phyloP scores from a whole-genome alignment of 2,113 vertebrate species.

The Anser brachyrhynchus region DNA sequence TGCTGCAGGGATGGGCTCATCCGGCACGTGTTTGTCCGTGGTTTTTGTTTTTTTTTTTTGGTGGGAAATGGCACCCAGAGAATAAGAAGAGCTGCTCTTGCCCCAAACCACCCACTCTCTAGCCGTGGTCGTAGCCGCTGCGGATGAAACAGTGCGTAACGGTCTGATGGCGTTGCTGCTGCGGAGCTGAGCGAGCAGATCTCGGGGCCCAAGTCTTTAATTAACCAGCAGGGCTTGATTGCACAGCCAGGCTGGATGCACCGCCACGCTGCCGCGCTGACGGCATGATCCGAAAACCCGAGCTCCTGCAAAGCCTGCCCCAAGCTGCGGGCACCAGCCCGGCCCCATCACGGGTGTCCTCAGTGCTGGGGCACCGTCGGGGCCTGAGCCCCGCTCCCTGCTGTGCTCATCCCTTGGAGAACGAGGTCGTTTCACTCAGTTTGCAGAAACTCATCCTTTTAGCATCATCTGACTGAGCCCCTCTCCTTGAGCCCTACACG shows the following conservation, averaged over 20 bases:
- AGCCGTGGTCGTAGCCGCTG: neutral
- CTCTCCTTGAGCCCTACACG: neutral
- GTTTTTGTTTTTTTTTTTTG: neutral
- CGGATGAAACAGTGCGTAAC: neutral
- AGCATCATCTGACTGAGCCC: rapidly evolving
- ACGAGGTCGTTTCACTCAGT: neutral
- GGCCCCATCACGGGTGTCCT: neutral
- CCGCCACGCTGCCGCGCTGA: neutral
- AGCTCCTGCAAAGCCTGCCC: neutral
- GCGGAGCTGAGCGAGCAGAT: neutral
- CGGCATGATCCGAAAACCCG: neutral
- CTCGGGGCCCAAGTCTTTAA: neutral
- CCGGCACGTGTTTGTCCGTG: neutral
- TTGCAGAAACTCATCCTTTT: neutral
- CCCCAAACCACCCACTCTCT: neutral
- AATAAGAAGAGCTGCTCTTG: neutral
- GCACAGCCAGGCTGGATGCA: neutral
- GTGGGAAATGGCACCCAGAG: neutral
- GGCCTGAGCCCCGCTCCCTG: rapidly evolving
- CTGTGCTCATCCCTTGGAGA: neutral
- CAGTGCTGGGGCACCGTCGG: neutral
- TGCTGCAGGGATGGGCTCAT: neutral
- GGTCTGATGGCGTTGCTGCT: neutral
- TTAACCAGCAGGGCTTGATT: conserved; percentile 8
- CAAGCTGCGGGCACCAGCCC: rapidly evolving